Base-by-base conservation (phyloP, 1,140 invertebrate species). In the Apocrypta bakeri region DNA sequence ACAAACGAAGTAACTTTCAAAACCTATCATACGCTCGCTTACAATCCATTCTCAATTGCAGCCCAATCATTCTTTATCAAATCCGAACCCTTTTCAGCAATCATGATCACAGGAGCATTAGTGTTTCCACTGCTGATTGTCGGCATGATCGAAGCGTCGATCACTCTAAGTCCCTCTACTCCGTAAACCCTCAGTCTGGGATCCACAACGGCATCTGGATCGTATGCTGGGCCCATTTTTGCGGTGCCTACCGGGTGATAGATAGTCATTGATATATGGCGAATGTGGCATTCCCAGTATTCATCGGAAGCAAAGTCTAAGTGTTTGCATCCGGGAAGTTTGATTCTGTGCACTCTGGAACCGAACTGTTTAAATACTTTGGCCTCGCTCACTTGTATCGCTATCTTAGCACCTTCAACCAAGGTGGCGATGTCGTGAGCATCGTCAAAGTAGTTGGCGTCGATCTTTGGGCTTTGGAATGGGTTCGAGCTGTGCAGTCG, bases 101-200 rank as follows among this genome's bases (percentile, higher is more conserved):
- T 97, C 96, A 97, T 97, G 63, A 97, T 96, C 8, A 94, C 94
- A 3, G 97, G 96, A 0, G 96, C 97, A 90, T 97, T 97, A 0
- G 96, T 97, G 86, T 97, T 97, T 3, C 97, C 96, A 84, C 94
- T 88, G 8, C 93, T 93, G 79, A 98, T 96, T 0, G 95, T 96
- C 0, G 97, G 97, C 96, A 98, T 98, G 80, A 98, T 96, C 77
- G 96, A 97, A 8, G 96, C 96, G 88, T 98, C 97, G 64, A 97
- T 96, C 17, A 98, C 96, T 63, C 97, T 92, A 6, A 98, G 91
- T 24, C 96, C 95, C 37, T 94, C 88, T 0, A 98, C 90, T 0
- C 97, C 97, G 85, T 97, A 95, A 0, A 98, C 96, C 25, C 93
- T 93, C 9, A 98, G 90, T 73, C 95, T 92, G 0, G 96, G 94